phyloP scores from a whole-genome alignment of 2,888 invertebrate genomes.

The Oxytorus armatus region DNA sequence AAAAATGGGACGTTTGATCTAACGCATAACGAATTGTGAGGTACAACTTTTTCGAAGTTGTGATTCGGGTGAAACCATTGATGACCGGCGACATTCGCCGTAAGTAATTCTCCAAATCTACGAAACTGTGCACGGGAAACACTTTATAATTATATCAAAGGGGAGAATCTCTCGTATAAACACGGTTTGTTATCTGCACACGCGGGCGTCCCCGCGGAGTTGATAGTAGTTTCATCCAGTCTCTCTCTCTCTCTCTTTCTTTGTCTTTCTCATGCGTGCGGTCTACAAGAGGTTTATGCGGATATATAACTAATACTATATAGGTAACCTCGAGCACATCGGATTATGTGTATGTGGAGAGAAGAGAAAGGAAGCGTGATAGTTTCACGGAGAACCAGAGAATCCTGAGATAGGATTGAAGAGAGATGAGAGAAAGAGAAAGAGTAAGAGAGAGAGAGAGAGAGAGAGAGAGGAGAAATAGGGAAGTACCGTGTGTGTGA shows the following conservation, averaged over 20 bases:
- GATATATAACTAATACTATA: slow-evolving; percentile 27
- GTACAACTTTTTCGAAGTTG: neutral
- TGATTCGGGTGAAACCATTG: slow-evolving; percentile 2
- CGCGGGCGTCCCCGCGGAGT: slow-evolving; percentile 44
- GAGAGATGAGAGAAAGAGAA: slow-evolving; percentile 61
- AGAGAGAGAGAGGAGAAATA: slow-evolving; percentile 61
- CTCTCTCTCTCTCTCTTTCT: slow-evolving; percentile 48
- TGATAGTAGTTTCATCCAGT: slow-evolving; percentile 52
- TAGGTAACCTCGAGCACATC: slow-evolving; percentile 47
- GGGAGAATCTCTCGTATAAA: slow-evolving; percentile 34
- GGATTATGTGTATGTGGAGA: slow-evolving; percentile 42
- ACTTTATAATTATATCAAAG: slow-evolving; percentile 50
- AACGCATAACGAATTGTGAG: neutral
- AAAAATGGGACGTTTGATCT: neutral
- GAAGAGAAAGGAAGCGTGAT: slow-evolving; percentile 1
- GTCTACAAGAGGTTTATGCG: slow-evolving; percentile 58
- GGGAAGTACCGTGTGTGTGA: slow-evolving; percentile 65
- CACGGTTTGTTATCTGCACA: slow-evolving; percentile 54
- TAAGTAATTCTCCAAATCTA: slow-evolving; percentile 1
- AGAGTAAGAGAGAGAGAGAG: slow-evolving; percentile 64
- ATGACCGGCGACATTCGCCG: neutral
- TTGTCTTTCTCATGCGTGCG: slow-evolving; percentile 40
- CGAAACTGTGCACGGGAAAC: slow-evolving; percentile 21
- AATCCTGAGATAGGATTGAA: slow-evolving; percentile 65
- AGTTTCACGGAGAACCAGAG: slow-evolving; percentile 24